These are phyloP conservation scores for Perca schrenkii DNA, from an alignment of 2,113 vertebrate genomes.

Conservation along the genomic window DNA sequence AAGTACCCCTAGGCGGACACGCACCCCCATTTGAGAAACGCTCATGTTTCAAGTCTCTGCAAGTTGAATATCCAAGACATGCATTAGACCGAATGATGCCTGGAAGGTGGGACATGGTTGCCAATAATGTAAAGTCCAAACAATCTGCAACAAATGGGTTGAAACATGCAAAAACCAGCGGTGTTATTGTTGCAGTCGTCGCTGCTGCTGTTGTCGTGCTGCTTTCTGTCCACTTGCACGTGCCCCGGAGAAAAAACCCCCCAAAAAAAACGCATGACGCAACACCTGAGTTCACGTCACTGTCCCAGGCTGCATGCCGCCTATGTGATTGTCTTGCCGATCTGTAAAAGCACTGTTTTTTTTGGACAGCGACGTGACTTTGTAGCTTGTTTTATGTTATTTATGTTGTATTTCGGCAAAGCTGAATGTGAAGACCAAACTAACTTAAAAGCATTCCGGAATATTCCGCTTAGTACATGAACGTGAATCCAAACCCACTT, in stretches of 20 bases:
- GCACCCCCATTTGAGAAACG: no score
- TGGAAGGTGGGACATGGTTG: not conserved
- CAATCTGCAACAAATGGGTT: not conserved
- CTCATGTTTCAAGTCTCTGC: conserved; percentile 14
- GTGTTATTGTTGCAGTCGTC: not conserved
- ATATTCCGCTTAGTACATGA: not conserved
- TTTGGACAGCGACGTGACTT: conserved; percentile 21
- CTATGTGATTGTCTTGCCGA: conserved; percentile 26
- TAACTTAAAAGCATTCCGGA: not conserved
- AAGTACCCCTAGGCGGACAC: no score
- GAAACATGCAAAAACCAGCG: conserved; percentile 36
- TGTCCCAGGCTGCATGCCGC: conserved; percentile 39
- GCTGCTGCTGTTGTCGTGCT: not conserved
- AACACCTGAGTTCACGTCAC: not conserved
- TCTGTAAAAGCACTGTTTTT: conserved; percentile 13
- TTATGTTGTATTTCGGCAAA: not conserved
- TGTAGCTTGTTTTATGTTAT: not conserved
- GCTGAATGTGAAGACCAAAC: not conserved
- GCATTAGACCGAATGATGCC: not conserved
- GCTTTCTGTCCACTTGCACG: not conserved
- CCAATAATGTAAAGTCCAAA: not conserved
- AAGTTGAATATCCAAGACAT: not conserved
- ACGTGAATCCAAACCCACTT: not conserved
- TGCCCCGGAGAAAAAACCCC: not conserved
- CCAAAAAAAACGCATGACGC: not conserved